A percentile compares a stretch with the other conserved stretches of the same genome.
These are phyloP conservation scores for Sebastes miniatus DNA, from an alignment of 2,797 vertebrate species.

Conservation along the genomic window DNA sequence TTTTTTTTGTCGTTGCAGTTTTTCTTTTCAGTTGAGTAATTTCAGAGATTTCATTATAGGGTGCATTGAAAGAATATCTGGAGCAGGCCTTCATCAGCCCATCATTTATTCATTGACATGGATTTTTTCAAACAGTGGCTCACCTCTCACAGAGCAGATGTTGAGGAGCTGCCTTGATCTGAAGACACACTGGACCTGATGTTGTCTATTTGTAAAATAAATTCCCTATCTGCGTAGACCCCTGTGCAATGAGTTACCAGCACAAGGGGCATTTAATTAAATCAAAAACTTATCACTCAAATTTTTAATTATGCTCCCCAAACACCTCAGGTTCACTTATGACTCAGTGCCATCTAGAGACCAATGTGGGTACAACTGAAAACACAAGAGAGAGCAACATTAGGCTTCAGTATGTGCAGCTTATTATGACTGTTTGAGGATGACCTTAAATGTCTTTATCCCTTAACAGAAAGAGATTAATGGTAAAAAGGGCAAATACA, in stretches of 20 bases:
- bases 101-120: slow-evolving; percentile 75
- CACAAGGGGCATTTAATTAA: slow-evolving; percentile 75
- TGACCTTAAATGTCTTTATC: background rate
- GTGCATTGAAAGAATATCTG: slow-evolving; percentile 52
- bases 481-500: background rate
- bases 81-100: slow-evolving; percentile 59
- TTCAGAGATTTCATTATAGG: slow-evolving; percentile 33
- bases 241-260: slow-evolving; percentile 46
- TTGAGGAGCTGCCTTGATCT: slow-evolving; percentile 61
- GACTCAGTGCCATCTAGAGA: slow-evolving; percentile 82
- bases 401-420: slow-evolving; percentile 10
- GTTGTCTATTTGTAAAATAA: slow-evolving; percentile 44
- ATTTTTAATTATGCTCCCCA: slow-evolving; percentile 68
- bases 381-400: background rate
- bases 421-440: slow-evolving; percentile 6
- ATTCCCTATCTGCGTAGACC: slow-evolving; percentile 49
- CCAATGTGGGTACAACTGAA: slow-evolving; percentile 4
- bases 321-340: slow-evolving; percentile 52
- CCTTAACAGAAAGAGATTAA: background rate
- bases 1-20: background rate
- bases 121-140: slow-evolving; percentile 65
- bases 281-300: slow-evolving; percentile 71
- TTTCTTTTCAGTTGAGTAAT: slow-evolving; percentile 21
- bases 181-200: slow-evolving; percentile 53
- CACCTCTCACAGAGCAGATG: slow-evolving; percentile 65